Evolutionary conservation across 2,888 invertebrate genomes (phyloP).

Genomic region (Plutella xylostella): DNA sequence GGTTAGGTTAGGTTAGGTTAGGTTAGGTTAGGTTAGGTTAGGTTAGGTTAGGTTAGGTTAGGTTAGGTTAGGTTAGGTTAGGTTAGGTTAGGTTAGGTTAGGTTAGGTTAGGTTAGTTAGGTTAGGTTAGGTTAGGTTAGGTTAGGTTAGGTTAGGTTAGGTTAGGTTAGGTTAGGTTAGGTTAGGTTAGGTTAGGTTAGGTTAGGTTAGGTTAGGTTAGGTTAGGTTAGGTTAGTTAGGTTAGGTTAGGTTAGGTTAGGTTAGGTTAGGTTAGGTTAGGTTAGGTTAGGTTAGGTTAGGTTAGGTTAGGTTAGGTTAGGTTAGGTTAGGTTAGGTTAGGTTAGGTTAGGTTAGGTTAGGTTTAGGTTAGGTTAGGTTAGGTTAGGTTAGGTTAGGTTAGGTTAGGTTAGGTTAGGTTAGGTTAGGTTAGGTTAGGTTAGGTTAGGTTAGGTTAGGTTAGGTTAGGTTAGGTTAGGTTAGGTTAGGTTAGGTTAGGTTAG

Average conservation of each 20-base stretch:
- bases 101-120: slow-evolving; percentile 5
- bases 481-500: slow-evolving; percentile 5
- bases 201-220: no score
- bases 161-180: slow-evolving; percentile 1
- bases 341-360: slow-evolving; percentile 1
- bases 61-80: slow-evolving; percentile 5
- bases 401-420: slow-evolving; percentile 5
- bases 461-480: slow-evolving; percentile 5
- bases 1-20: slow-evolving; percentile 5
- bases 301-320: slow-evolving; percentile 5
- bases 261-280: slow-evolving; percentile 5
- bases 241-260: slow-evolving; percentile 5
- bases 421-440: slow-evolving; percentile 4
- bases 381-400: slow-evolving; percentile 5
- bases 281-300: slow-evolving; percentile 5
- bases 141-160: slow-evolving; percentile 2
- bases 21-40: slow-evolving; percentile 5
- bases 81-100: slow-evolving; percentile 5
- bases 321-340: slow-evolving; percentile 5
- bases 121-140: no score
- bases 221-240: slow-evolving; percentile 5
- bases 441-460: slow-evolving; percentile 5
- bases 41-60: slow-evolving; percentile 5
- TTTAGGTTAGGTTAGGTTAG: neutral
- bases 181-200: no score